Evolutionary conservation across 2,797 vertebrate species (phyloP), one percentile per base, ranked within the genome.

Genomic region (Okamejei kenojei): DNA sequence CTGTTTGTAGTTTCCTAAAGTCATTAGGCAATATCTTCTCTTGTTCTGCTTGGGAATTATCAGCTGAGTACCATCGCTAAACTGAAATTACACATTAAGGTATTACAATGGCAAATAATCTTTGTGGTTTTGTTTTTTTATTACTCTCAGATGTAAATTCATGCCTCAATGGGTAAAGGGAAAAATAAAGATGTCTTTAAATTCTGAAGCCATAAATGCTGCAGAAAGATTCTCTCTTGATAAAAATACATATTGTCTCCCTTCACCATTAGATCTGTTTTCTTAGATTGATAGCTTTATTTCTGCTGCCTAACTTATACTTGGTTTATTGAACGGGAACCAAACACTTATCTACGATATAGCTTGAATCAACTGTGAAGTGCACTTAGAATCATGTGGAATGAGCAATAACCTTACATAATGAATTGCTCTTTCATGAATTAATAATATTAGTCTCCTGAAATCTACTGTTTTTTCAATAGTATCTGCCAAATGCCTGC

Each of bases 331-430:
- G 82, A 90, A 93, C 45, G 6, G 0, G 45, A 54, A 3, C 45
- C 45, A 54, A 54, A 54, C 45, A 54, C 45, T 54, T 54, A 6
- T 54, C 45, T 54, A 54, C 45, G 6, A 54, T 54, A 54, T 54
- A 54, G 45, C 45, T 54, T 54, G 45, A 54, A 54, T 54, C 45
- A 54, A 54, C 45, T 54, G 45, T 54, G 45, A 54, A 0, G 45
- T 76, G 68, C 68, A 93, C 71, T 84, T 90, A 78, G 26, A 88
- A 6, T 32, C 38, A 81, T 93, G 71, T 77, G 71, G 35, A 74
- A 86, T n/a, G 84, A 74, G 65, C 45, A 93, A 93, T 88, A 93
- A 93, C n/a, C 29, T 93, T 90, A 76, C 82, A 88, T 93, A 93
- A 86, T 93, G 65, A 93, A 74, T 71, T 93, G 68, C n/a, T 17